Percentiles rank a stretch among this genome's conserved stretches.
Conservation (phyloP, 2,113 vertebrate species). For the Phasianus colchicus region DNA sequence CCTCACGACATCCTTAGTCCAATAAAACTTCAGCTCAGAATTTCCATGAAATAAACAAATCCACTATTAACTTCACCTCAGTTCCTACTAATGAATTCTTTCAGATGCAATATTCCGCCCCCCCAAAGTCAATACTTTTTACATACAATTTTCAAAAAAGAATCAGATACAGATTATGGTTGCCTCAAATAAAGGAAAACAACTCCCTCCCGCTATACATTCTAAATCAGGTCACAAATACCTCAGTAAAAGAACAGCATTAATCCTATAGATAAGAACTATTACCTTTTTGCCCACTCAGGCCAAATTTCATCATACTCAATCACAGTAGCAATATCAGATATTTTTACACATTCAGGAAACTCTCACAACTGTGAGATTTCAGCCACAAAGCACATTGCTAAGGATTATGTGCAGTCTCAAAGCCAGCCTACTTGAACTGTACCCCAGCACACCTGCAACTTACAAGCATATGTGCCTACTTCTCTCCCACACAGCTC, state of each 20-base stretch:
- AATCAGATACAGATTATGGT: neutral
- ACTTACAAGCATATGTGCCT: neutral
- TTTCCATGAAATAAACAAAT: neutral
- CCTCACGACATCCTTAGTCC: neutral
- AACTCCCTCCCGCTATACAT: neutral
- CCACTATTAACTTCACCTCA: neutral
- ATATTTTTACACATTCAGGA: neutral
- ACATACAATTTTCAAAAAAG: neutral
- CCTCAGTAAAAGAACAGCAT: neutral
- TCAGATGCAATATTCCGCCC: neutral
- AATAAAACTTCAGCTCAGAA: neutral
- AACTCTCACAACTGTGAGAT: neutral
- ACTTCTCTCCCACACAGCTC: no score
- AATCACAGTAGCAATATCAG: neutral
- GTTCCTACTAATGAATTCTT: neutral
- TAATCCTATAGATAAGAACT: neutral
- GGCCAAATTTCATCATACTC: neutral
- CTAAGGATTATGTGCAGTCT: accelerated
- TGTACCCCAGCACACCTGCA: neutral
- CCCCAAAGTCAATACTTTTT: neutral
- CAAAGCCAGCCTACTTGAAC: neutral
- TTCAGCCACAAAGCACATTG: neutral
- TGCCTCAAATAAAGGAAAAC: neutral
- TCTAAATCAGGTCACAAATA: neutral
- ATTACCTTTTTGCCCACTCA: neutral